phyloP scores from a whole-genome alignment of 2,797 vertebrate genomes.

The Thamnophis elegans region DNA sequence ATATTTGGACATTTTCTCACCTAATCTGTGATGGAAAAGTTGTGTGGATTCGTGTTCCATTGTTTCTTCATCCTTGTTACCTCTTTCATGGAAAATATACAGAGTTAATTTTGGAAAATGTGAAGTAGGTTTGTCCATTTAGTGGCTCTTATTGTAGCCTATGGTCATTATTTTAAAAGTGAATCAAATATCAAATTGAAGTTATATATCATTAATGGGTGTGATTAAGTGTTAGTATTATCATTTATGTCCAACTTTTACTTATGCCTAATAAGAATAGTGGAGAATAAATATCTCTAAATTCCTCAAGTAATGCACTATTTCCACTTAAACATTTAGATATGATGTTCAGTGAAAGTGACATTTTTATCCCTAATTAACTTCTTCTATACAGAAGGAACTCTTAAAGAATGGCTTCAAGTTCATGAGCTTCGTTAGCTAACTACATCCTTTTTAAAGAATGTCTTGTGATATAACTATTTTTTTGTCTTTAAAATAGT shows the following conservation, averaged over 20 bases:
- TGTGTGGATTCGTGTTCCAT: background rate
- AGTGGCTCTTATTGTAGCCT: background rate
- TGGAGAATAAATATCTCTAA: background rate
- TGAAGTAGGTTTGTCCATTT: background rate
- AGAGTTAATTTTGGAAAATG: background rate
- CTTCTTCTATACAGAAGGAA: slow-evolving; percentile 56
- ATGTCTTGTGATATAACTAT: slow-evolving; percentile 28
- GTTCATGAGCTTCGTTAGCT: slow-evolving; percentile 44
- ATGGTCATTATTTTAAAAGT: background rate
- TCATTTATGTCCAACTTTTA: background rate
- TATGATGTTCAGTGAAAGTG: slow-evolving; percentile 48
- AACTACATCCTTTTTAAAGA: slow-evolving; percentile 49
- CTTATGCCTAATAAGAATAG: background rate
- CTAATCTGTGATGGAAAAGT: background rate
- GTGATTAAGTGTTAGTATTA: background rate
- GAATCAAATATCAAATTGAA: background rate
- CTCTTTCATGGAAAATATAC: background rate
- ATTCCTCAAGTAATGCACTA: background rate
- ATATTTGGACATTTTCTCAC: background rate
- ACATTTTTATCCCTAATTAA: slow-evolving; percentile 62
- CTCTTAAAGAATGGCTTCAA: slow-evolving; percentile 45
- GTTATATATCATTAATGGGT: background rate
- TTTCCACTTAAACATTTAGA: slow-evolving; percentile 42
- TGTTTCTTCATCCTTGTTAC: background rate
- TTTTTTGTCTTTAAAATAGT: slow-evolving; percentile 30